Percentiles rank a stretch among this genome's conserved stretches.
Evolutionary conservation across 2,888 invertebrate species (phyloP).

Genomic region (Platypus cylindrus): DNA sequence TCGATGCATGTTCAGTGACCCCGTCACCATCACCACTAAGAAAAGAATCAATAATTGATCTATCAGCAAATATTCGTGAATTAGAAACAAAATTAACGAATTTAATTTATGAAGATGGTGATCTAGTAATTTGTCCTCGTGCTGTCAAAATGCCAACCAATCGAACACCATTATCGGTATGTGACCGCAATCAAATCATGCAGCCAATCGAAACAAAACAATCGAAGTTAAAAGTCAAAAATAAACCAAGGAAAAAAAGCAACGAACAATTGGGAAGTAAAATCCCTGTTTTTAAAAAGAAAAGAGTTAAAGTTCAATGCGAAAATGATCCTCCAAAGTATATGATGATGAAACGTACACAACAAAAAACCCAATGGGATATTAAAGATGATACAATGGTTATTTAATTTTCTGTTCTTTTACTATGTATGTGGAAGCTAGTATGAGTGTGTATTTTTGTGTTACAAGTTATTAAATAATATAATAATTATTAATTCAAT

Average conservation of each 20-base stretch:
- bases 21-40: conserved; percentile 13
- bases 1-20: conserved; percentile 5
- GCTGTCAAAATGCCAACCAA: conserved; percentile 27
- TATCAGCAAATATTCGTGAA: conserved; percentile 26
- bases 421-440: too few relatives aligned
- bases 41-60: conserved; percentile 16
- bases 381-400: conserved; percentile 29
- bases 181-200: conserved; percentile 23
- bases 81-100: conserved; percentile 38
- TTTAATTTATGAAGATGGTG: conserved; percentile 47
- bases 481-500: too few relatives aligned
- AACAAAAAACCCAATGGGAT: conserved; percentile 28
- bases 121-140: conserved; percentile 19
- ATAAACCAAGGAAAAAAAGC: conserved; percentile 30
- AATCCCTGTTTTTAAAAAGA: conserved; percentile 31
- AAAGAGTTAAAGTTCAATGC: conserved; percentile 25
- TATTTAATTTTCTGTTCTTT: too few relatives aligned
- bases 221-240: conserved; percentile 27
- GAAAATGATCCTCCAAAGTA: conserved; percentile 32
- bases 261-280: too few relatives aligned
- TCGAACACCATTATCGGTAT: conserved; percentile 26
- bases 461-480: too few relatives aligned
- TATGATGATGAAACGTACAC: conserved; percentile 18
- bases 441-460: too few relatives aligned
- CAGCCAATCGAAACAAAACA: conserved; percentile 19